Conservation (phyloP, 2,113 vertebrate genomes). For the Chloroceryle aenea region DNA sequence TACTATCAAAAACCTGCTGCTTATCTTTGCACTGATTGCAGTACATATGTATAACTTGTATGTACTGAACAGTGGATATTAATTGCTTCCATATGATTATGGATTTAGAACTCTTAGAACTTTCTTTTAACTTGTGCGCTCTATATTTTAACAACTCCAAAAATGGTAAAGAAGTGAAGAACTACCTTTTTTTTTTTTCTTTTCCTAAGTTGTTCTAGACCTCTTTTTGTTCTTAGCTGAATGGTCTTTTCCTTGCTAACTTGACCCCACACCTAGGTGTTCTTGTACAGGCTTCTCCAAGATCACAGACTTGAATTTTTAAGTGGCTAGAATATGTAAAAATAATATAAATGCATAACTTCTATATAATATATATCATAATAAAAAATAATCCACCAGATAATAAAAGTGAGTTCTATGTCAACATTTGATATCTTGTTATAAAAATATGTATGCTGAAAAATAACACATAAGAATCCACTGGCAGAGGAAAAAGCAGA, state of each 20-base stretch:
- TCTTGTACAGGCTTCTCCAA: background rate
- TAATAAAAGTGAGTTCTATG: background rate
- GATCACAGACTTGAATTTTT: background rate
- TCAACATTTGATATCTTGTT: background rate
- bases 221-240: background rate
- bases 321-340: background rate
- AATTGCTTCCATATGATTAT: background rate
- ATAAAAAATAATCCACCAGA: background rate
- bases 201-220: background rate
- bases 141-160: background rate
- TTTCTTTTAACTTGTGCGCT: background rate
- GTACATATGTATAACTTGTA: background rate
- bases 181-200: rapidly evolving
- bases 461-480: background rate
- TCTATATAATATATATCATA: background rate
- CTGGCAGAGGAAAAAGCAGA: background rate
- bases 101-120: background rate
- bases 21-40: background rate
- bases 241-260: background rate
- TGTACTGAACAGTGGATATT: background rate
- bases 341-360: background rate
- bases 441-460: background rate
- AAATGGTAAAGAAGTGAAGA: background rate
- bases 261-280: background rate
- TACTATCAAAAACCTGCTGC: background rate